phyloP scores from a whole-genome alignment of 1,140 invertebrate genomes.

The Saccostrea glomerata region DNA sequence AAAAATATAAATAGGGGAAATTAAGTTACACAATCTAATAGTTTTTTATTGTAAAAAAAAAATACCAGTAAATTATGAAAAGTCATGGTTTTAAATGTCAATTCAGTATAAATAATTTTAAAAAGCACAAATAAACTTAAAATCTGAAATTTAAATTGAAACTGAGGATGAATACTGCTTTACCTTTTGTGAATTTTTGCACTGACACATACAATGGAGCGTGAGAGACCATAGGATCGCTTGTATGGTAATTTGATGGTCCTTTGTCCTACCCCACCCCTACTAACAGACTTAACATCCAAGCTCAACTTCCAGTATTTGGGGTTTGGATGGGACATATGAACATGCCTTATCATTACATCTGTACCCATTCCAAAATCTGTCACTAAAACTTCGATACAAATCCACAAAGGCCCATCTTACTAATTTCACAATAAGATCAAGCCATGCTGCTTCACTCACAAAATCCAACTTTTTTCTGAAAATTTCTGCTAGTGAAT shows the following conservation, averaged over 20 bases:
- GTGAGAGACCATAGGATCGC: conserved; percentile 53
- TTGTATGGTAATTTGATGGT: conserved; percentile 33
- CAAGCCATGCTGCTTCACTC: neutral
- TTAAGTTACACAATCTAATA: too few relatives aligned
- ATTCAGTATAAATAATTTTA: neutral
- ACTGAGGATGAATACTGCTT: neutral
- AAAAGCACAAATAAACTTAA: neutral
- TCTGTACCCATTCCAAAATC: conserved; percentile 40
- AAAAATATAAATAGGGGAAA: too few relatives aligned
- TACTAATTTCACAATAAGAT: neutral
- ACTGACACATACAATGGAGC: conserved; percentile 57
- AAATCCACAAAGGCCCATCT: neutral
- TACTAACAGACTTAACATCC: conserved; percentile 46
- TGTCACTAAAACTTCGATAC: neutral
- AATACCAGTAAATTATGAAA: too few relatives aligned
- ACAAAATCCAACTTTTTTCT: neutral
- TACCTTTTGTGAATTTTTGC: conserved; percentile 58
- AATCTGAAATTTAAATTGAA: neutral
- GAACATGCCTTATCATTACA: conserved; percentile 47
- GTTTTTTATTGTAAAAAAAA: too few relatives aligned
- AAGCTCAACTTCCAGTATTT: conserved; percentile 35
- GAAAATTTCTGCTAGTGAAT: neutral
- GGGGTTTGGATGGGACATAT: conserved; percentile 43
- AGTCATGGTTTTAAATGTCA: neutral
- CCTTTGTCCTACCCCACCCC: conserved; percentile 38